Percentiles rank a stretch among this genome's conserved stretches.
phyloP scores from a whole-genome alignment of 2,113 vertebrate species.

The Thymallus thymallus region DNA sequence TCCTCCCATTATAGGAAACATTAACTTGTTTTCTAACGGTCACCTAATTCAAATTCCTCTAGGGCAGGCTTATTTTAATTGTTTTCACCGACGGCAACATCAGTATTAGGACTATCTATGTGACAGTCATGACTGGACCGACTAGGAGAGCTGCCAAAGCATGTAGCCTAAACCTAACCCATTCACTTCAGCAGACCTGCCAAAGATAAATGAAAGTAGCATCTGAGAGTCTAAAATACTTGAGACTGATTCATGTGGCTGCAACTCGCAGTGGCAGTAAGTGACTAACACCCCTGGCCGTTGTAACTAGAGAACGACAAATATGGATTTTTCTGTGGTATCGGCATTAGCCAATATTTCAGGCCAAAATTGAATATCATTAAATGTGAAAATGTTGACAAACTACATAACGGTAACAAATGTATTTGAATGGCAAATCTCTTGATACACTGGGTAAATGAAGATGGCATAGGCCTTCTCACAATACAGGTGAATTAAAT shows the following conservation, averaged over 20 bases:
- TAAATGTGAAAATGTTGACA: no score
- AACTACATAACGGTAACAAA: no score
- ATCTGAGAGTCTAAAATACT: not conserved
- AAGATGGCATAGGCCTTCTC: no score
- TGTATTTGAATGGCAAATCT: no score
- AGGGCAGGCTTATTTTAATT: not conserved
- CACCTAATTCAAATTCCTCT: not conserved
- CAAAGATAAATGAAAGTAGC: not conserved
- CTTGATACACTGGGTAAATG: no score
- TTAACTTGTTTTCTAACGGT: not conserved
- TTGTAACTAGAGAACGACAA: no score
- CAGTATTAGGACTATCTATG: not conserved
- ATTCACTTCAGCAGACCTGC: not conserved
- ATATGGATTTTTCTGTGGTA: no score
- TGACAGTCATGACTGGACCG: no score
- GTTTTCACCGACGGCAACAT: not conserved
- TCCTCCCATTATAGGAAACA: not conserved
- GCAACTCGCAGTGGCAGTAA: not conserved
- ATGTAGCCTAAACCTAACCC: not conserved
- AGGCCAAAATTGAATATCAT: no score
- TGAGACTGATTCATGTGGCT: not conserved
- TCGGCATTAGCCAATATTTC: no score
- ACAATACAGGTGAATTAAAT: no score
- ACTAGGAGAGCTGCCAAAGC: not conserved
- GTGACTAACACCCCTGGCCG: not conserved